A percentile compares a stretch with the other conserved stretches of the same genome.
Evolutionary conservation across 2,888 invertebrate species (phyloP).

Genomic region (Pinctada fucata): DNA sequence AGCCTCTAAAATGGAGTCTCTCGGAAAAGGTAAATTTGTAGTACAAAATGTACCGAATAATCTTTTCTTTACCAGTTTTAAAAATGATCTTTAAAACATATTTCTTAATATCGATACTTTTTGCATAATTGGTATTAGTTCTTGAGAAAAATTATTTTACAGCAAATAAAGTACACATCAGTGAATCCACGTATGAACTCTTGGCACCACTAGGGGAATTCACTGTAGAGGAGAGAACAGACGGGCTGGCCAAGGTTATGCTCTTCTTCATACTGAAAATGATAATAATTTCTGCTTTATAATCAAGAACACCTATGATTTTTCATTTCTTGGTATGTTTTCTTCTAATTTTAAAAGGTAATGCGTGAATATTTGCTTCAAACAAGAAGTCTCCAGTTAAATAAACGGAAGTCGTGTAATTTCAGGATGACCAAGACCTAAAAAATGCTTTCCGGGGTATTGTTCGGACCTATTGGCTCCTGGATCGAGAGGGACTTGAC

Average conservation of each 20-base stretch:
- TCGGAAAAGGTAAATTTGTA: slow-evolving; percentile 50
- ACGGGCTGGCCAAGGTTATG: slow-evolving; percentile 52
- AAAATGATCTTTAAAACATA: no score
- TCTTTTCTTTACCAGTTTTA: no score
- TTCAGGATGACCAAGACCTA: slow-evolving; percentile 45
- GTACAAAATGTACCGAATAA: not conserved
- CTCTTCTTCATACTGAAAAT: no score
- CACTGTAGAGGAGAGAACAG: slow-evolving; percentile 50
- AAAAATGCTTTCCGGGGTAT: slow-evolving; percentile 41
- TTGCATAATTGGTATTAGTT: no score
- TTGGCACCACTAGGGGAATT: slow-evolving; percentile 57
- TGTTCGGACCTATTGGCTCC: slow-evolving; percentile 51
- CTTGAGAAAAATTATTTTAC: slow-evolving; percentile 37
- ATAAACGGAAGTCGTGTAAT: no score
- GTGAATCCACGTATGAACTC: slow-evolving; percentile 51
- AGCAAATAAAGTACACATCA: slow-evolving; percentile 63
- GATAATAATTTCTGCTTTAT: no score
- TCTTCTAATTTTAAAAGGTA: no score
- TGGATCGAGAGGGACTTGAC: slow-evolving; percentile 36
- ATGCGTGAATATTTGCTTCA: no score
- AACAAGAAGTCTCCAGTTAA: no score
- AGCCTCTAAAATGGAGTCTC: slow-evolving; percentile 57
- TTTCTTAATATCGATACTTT: no score
- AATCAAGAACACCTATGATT: no score
- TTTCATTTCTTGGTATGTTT: no score